Percentiles rank a stretch among this genome's conserved stretches.
These are phyloP conservation scores for Rhinophrynus dorsalis DNA, from an alignment of 2,797 vertebrate species.

Conservation along the genomic window DNA sequence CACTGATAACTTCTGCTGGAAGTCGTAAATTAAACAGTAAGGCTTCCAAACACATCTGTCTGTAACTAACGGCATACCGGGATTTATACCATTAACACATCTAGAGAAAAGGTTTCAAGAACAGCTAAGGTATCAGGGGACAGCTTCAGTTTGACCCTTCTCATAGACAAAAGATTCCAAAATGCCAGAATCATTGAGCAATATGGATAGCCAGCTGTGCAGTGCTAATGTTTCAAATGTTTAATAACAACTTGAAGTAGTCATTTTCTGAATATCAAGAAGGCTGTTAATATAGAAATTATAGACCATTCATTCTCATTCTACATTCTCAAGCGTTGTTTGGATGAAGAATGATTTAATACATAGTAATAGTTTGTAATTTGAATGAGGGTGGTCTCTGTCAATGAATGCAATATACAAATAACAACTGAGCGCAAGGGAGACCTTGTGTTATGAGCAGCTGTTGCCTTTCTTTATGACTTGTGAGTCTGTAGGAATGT, in stretches of 20 bases:
- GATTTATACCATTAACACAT: conserved; percentile 43
- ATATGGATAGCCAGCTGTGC: conserved; percentile 47
- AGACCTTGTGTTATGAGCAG: not conserved
- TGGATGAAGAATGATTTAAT: conserved; percentile 29
- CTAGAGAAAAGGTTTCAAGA: conserved; percentile 44
- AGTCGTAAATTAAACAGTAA: conserved; percentile 49
- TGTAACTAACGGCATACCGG: conserved; percentile 41
- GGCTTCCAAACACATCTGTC: conserved; percentile 49
- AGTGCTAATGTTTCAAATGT: conserved; percentile 39
- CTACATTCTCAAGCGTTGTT: not conserved
- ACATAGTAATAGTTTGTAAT: conserved; percentile 27
- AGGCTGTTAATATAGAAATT: conserved; percentile 24
- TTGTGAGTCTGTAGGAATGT: not conserved
- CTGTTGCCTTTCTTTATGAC: not conserved
- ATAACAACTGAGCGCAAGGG: not conserved
- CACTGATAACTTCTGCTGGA: conserved; percentile 30
- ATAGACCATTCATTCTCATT: conserved; percentile 7
- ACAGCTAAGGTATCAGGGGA: conserved; percentile 42
- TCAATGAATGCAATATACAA: conserved; percentile 1
- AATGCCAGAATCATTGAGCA: conserved; percentile 47
- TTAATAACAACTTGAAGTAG: conserved; percentile 41
- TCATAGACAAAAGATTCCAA: conserved; percentile 48
- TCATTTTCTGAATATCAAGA: conserved; percentile 32
- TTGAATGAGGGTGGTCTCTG: conserved; percentile 21
- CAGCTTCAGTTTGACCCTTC: conserved; percentile 42